These are phyloP conservation scores for Ptilodon capucinus DNA, from an alignment of 2,888 invertebrate genomes.

Conservation along the genomic window DNA sequence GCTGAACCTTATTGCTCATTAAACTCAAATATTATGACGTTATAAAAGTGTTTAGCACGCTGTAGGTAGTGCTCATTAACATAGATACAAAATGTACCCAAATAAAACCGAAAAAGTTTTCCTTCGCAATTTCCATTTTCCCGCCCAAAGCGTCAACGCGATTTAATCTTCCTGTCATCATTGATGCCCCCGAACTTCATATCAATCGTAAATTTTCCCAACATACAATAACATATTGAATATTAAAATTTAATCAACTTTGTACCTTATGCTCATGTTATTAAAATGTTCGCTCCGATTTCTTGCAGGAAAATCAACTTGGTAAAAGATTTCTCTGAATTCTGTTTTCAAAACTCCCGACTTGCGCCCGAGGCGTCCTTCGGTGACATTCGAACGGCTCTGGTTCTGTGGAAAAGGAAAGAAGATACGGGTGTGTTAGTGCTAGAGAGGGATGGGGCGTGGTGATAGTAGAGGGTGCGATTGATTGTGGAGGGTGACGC, in stretches of 20 bases:
- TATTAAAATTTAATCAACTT: conserved; percentile 8
- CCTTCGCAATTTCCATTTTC: conserved; percentile 52
- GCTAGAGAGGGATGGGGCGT: conserved; percentile 46
- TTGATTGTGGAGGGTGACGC: conserved; percentile 76
- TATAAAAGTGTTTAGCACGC: too few relatives aligned
- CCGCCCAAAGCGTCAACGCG: conserved; percentile 65
- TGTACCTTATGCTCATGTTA: conserved; percentile 16
- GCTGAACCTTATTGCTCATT: too few relatives aligned
- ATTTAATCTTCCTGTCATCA: conserved; percentile 70
- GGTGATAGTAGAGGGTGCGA: conserved; percentile 69
- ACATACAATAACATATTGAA: conserved; percentile 9
- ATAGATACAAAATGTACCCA: too few relatives aligned
- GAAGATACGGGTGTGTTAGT: conserved; percentile 6
- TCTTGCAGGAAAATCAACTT: conserved; percentile 18
- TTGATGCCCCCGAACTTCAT: conserved; percentile 54
- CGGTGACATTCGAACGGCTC: conserved; percentile 54
- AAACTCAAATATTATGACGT: too few relatives aligned
- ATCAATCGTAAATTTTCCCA: conserved; percentile 57
- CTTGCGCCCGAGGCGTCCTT: conserved; percentile 60
- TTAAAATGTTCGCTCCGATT: conserved; percentile 8
- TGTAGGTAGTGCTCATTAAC: too few relatives aligned
- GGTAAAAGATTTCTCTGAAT: conserved; percentile 48
- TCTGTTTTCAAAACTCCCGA: conserved; percentile 62
- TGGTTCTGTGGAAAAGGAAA: conserved; percentile 55
- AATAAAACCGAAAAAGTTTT: conserved; percentile 29